A percentile compares a stretch with the other conserved stretches of the same genome.
phyloP scores from a whole-genome alignment of 1,140 invertebrate genomes.

The Scaptomyza montana region DNA sequence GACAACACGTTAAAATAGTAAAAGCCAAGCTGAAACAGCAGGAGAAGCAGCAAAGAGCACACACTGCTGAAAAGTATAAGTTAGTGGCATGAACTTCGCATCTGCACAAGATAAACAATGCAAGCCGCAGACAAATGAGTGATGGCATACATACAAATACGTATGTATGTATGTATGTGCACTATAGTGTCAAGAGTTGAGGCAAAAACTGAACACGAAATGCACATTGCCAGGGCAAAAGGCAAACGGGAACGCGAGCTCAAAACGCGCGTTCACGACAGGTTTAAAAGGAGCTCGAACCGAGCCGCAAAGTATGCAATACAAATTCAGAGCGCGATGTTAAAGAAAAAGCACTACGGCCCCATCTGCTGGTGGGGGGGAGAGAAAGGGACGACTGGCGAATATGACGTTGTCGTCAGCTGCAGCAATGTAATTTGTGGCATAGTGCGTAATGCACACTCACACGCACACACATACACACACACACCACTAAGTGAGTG shows the following conservation, averaged over 20 bases:
- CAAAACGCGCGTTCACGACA: slow-evolving; percentile 41
- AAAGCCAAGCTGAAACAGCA: slow-evolving; percentile 17
- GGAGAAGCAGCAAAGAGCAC: slow-evolving; percentile 21
- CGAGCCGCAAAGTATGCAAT: slow-evolving; percentile 67
- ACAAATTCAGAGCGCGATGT: slow-evolving; percentile 45
- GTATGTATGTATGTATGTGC: neutral
- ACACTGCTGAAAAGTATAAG: slow-evolving; percentile 30
- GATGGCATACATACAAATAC: slow-evolving; percentile 47
- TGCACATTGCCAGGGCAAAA: slow-evolving; percentile 33
- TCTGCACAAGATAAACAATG: slow-evolving; percentile 67
- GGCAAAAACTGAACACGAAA: slow-evolving; percentile 19
- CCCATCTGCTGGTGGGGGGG: slow-evolving; percentile 39
- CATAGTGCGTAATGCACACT: slow-evolving; percentile 45
- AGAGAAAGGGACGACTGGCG: neutral
- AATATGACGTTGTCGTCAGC: slow-evolving; percentile 46
- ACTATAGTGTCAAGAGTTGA: neutral
- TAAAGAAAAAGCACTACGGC: slow-evolving; percentile 21
- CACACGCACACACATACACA: slow-evolving; percentile 19
- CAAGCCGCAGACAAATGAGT: slow-evolving; percentile 73
- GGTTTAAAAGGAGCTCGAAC: slow-evolving; percentile 54
- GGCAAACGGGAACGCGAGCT: neutral
- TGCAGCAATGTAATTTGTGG: slow-evolving; percentile 68
- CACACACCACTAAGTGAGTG: slow-evolving; percentile 67
- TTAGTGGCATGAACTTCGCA: slow-evolving; percentile 31
- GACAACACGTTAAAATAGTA: slow-evolving; percentile 76